A percentile compares a stretch with the other conserved stretches of the same genome.
Evolutionary conservation across 1,140 invertebrate genomes (phyloP).

Genomic region (Catajapyx aquilonaris): DNA sequence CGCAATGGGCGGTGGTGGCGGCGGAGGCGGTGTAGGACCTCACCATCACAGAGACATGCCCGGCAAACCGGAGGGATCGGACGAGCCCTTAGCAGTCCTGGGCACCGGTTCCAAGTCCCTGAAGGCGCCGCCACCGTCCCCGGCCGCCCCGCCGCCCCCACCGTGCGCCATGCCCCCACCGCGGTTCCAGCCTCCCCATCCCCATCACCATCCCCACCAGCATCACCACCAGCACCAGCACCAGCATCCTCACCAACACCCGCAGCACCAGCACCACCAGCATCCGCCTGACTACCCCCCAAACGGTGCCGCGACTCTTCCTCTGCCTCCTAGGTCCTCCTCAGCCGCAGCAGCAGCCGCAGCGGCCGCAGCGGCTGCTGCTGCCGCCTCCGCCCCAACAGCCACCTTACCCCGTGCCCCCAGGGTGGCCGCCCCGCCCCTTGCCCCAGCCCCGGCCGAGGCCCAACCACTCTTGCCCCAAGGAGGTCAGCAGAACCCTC

Average conservation of each 20-base stretch:
- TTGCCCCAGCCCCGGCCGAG: no score
- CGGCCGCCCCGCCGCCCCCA: constrained; percentile 26
- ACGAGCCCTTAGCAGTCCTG: neutral
- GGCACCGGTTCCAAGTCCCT: constrained; percentile 18
- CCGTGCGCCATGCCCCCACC: constrained; percentile 37
- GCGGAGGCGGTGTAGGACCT: constrained; percentile 11
- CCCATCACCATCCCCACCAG: constrained; percentile 16
- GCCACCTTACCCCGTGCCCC: no score
- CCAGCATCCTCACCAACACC: constrained; percentile 19
- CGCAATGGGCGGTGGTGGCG: constrained; percentile 36
- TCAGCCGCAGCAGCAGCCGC: constrained; percentile 31
- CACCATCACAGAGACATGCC: no score
- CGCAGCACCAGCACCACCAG: constrained; percentile 19
- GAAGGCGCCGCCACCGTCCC: constrained; percentile 32
- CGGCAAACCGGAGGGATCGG: neutral
- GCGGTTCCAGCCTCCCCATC: constrained; percentile 23
- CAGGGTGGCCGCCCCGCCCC: no score
- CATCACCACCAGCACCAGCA: constrained; percentile 22
- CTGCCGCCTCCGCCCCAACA: constrained; percentile 17
- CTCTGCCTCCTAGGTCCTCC: constrained; percentile 30
- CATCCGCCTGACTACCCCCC: constrained; percentile 23
- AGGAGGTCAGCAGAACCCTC: constrained; percentile 21
- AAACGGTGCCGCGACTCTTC: constrained; percentile 29
- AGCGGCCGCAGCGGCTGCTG: constrained; percentile 18
- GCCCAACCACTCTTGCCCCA: constrained; percentile 11